Percentiles rank a stretch among this genome's conserved stretches.
Conservation (phyloP, 2,797 vertebrate genomes). For the Hippopotamyrus pictus region DNA sequence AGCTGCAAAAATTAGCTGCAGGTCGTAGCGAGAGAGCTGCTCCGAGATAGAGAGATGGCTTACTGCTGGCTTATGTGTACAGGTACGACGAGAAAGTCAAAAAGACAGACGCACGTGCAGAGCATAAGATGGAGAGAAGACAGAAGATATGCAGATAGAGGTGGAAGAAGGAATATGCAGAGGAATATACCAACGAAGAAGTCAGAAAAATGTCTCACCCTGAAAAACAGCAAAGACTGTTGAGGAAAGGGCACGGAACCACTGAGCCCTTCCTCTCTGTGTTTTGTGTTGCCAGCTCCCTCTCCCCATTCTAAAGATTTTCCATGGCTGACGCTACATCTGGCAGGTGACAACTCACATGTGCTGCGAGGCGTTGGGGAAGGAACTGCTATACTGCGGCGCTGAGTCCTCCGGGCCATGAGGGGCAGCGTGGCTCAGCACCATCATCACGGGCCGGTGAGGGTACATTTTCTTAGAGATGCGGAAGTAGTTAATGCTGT, state of each 20-base stretch:
- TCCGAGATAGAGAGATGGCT: not conserved
- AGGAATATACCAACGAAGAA: not conserved
- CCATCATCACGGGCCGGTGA: constrained; percentile 86
- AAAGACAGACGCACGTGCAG: not conserved
- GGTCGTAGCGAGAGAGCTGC: not conserved
- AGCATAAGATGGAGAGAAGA: not conserved
- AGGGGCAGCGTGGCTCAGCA: constrained; percentile 87
- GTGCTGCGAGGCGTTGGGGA: constrained; percentile 91
- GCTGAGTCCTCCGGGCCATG: constrained; percentile 88
- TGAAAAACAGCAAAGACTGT: not conserved
- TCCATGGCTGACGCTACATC: not conserved
- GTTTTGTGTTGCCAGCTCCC: not conserved
- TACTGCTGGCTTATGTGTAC: not conserved
- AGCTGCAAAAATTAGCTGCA: not conserved
- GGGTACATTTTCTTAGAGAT: constrained; percentile 86
- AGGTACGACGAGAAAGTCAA: not conserved
- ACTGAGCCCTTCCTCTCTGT: not conserved
- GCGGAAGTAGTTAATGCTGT: constrained; percentile 86
- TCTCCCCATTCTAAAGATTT: not conserved
- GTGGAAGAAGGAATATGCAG: not conserved
- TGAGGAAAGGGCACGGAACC: not conserved
- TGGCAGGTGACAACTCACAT: constrained; percentile 68
- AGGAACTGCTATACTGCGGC: constrained; percentile 81
- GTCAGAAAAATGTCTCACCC: not conserved
- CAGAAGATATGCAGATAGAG: not conserved